Evolutionary conservation across 35 echinoderm and acorn worm genomes (phyloP).

Genomic region (Ptychodera flava): DNA sequence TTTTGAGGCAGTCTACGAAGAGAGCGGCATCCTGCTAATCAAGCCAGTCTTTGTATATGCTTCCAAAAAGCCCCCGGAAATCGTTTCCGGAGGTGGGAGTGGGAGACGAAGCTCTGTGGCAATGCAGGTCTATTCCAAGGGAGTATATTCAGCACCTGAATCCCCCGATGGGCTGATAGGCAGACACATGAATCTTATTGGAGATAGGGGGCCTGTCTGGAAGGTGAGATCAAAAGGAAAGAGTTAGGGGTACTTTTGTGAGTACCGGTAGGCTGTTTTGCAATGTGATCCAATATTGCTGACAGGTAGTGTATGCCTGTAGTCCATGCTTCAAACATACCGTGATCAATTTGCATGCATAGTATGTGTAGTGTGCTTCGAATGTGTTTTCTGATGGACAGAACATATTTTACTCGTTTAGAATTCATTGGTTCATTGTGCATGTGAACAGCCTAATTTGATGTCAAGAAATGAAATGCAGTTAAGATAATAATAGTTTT

Average conservation of each 20-base stretch:
- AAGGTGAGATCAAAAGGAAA: constrained; percentile 40
- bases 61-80: not conserved
- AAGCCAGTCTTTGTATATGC: not conserved
- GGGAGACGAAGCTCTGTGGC: not conserved
- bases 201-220: constrained; percentile 87
- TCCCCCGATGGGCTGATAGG: not conserved
- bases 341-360: no score
- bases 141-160: not conserved
- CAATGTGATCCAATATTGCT: no score
- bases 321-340: no score
- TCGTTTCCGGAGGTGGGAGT: not conserved
- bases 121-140: not conserved
- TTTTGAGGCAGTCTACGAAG: constrained; percentile 86
- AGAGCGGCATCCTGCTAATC: constrained; percentile 71
- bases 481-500: no score
- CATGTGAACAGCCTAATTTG: no score
- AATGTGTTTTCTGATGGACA: no score
- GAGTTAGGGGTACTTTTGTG: not conserved
- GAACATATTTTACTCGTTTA: no score
- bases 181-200: constrained; percentile 61
- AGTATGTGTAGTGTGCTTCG: no score
- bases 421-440: no score
- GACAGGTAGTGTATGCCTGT: no score
- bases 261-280: no score
- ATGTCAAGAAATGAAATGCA: no score